Conservation (phyloP, 2,113 vertebrate genomes). For the Cercocebus atys region DNA sequence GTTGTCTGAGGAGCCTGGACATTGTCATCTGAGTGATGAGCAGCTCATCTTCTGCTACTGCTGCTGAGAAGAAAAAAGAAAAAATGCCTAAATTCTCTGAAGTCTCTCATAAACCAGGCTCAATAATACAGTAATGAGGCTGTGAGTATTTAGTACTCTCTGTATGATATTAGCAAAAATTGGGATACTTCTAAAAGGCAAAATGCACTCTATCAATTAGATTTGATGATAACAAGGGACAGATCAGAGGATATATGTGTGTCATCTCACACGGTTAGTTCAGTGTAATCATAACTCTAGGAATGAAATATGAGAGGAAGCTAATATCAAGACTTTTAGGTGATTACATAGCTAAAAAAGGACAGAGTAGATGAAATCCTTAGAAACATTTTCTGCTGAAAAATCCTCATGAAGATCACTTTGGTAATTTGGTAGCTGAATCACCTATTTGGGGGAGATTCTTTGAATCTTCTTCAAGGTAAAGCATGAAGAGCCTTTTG, state of each 20-base stretch:
- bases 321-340: neutral
- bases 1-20: neutral
- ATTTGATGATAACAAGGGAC: neutral
- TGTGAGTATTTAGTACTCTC: neutral
- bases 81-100: neutral
- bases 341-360: neutral
- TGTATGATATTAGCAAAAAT: neutral
- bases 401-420: neutral
- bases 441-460: neutral
- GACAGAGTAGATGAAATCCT: neutral
- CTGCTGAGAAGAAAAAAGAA: neutral
- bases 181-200: neutral
- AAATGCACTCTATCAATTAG: neutral
- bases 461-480: neutral
- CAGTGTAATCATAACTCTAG: neutral
- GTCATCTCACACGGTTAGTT: neutral
- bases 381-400: neutral
- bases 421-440: neutral
- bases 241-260: neutral
- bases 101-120: neutral
- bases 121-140: neutral
- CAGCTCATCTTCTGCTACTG: neutral
- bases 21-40: fast-evolving
- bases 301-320: neutral
- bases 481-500: neutral